Base-by-base conservation (phyloP, 2,888 invertebrate species). In the Athripsodes cinereus region DNA sequence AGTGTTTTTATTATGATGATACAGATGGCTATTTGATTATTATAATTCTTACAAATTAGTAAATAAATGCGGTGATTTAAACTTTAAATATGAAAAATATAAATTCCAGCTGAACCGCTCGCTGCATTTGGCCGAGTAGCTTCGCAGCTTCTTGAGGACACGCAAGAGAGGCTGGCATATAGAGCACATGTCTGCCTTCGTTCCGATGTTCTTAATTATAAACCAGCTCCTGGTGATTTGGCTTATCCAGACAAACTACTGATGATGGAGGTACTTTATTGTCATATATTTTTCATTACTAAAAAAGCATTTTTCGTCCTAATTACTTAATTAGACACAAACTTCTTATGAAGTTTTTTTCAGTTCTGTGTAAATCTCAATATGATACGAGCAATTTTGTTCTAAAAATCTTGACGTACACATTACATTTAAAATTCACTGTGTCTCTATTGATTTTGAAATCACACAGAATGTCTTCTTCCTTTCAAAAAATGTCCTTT, bases 171-270 rank as follows among this genome's bases (percentile, higher is more conserved):
- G 55, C 83, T 99, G 40, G 97, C 97, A 35, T 98, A 96, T 74
- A 84, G 98, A 52, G 92, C 96, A 0, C 92, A 96, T 77, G 85
- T 97, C 65, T 98, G 96, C 72, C 84, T 98, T 61, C 87, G 92
- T 55, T 87, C 90, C 1, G 98, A 99, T 74, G 92, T 99, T 65
- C 78, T 91, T 59, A 82, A 85, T 65, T 92, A 92, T 71, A 84
- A 88, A 62, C 93, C 98, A 1, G 95, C 95, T 11, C 85, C 90
- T 2, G 98, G 98, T 0, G 99, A 99, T 78, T 81, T 99, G 61
- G 96, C 97, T 0, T 99, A 99, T 78, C 99, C 99, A 0, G 94
- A 96, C 67, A 97, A 98, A 72, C 78, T 99, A 62, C 86, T 92
- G 72, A 96, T 98, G 92, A 98, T 99, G 96, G 94, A 96, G 82